Evolutionary conservation across 2,113 vertebrate genomes (phyloP).

Genomic region (Pyrgilauda ruficollis): DNA sequence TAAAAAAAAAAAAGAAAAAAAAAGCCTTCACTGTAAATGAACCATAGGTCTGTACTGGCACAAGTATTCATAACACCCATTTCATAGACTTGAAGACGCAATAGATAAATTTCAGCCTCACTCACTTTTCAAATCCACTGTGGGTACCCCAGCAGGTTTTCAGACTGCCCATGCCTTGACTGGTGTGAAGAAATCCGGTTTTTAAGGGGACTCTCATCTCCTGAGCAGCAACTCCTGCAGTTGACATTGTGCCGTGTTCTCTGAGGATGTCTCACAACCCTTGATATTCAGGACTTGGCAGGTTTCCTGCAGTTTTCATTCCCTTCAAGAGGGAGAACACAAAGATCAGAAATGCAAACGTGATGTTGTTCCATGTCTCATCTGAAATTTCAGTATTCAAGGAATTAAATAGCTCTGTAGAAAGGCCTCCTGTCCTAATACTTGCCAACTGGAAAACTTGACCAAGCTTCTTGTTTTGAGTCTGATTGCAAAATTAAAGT

Average conservation of each 20-base stretch:
- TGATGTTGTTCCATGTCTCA: background rate
- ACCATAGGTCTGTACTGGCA: background rate
- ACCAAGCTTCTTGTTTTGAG: background rate
- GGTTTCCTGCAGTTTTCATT: constrained; percentile 60
- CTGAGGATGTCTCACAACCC: background rate
- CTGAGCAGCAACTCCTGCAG: constrained; percentile 89
- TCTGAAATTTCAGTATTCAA: background rate
- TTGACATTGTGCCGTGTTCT: constrained; percentile 81
- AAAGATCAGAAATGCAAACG: background rate
- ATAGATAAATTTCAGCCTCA: background rate
- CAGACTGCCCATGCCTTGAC: constrained; percentile 82
- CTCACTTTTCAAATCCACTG: constrained; percentile 85
- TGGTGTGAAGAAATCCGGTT: constrained; percentile 82
- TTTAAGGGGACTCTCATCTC: constrained; percentile 87
- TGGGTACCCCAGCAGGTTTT: constrained; percentile 82
- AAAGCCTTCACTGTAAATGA: background rate
- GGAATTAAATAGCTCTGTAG: background rate
- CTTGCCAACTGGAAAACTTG: background rate
- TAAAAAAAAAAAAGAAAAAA: constrained; percentile 47
- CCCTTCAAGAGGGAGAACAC: constrained; percentile 46
- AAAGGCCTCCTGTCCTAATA: background rate
- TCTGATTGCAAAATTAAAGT: background rate
- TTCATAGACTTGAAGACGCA: background rate
- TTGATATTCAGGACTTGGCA: background rate
- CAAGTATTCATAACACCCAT: accelerated